Evolutionary conservation across 35 echinoderm and acorn worm species (phyloP).

Genomic region (Diadema setosum): DNA sequence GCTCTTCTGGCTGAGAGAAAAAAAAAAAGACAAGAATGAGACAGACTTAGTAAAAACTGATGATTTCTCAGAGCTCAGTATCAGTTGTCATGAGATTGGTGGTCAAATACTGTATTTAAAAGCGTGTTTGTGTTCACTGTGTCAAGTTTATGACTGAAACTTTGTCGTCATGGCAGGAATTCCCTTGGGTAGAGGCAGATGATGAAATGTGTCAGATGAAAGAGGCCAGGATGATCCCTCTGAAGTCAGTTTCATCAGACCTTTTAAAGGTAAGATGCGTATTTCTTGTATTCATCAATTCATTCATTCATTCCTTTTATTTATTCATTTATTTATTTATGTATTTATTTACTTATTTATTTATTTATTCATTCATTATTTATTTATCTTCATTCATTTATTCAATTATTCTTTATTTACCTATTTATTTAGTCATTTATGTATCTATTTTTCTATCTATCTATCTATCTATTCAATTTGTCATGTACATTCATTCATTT

Average conservation of each 20-base stretch:
- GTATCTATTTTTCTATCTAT: too few species aligned
- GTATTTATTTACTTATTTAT: too few species aligned
- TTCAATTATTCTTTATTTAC: too few species aligned
- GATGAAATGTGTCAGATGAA: conserved; percentile 2
- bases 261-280: conserved; percentile 51
- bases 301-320: neutral
- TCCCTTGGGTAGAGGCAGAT: conserved; percentile 83
- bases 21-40: neutral
- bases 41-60: neutral
- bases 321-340: neutral
- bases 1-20: neutral
- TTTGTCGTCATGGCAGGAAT: conserved; percentile 23
- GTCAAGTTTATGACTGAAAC: neutral
- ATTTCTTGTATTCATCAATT: neutral
- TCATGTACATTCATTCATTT: too few species aligned
- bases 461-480: too few species aligned
- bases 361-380: too few species aligned
- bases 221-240: conserved; percentile 44
- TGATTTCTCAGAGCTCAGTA: neutral
- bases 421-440: too few species aligned
- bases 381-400: too few species aligned
- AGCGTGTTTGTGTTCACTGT: neutral
- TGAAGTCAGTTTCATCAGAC: conserved; percentile 64
- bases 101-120: neutral
- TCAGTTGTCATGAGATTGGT: neutral